Percentiles rank a stretch among this genome's conserved stretches.
Evolutionary conservation across 2,888 invertebrate species (phyloP).

Genomic region (Drosophila koepferae): DNA sequence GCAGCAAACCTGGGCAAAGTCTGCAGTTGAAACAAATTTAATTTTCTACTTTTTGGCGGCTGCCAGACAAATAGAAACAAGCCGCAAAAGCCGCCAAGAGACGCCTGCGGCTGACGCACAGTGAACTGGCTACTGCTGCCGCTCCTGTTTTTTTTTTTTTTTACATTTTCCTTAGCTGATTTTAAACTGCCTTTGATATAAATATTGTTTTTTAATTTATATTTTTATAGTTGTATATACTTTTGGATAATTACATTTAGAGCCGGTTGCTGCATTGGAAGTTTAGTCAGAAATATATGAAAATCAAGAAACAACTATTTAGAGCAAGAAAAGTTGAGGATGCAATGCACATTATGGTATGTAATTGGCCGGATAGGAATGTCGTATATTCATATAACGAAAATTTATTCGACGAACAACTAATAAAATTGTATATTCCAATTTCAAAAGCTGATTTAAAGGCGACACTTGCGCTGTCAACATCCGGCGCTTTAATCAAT

Average conservation of each 20-base stretch:
- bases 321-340: background rate
- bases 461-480: background rate
- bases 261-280: conserved; percentile 60
- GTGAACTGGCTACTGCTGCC: conserved; percentile 25
- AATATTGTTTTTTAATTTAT: conserved; percentile 6
- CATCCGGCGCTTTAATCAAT: background rate
- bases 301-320: background rate
- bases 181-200: conserved; percentile 37
- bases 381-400: too few species aligned
- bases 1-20: conserved; percentile 58
- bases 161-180: conserved; percentile 35
- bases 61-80: conserved; percentile 71
- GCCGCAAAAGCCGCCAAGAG: conserved; percentile 59
- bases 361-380: too few species aligned
- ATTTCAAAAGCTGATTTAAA: too few species aligned
- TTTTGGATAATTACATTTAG: conserved; percentile 77
- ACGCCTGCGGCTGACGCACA: conserved; percentile 58
- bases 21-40: conserved; percentile 77
- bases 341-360: background rate
- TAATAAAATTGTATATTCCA: too few species aligned
- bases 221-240: conserved; percentile 61
- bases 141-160: conserved; percentile 34
- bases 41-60: conserved; percentile 74
- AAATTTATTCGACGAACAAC: too few species aligned
- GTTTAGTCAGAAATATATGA: conserved; percentile 38